Base-by-base conservation (phyloP, 2,797 vertebrate genomes). In the Falco columbarius region DNA sequence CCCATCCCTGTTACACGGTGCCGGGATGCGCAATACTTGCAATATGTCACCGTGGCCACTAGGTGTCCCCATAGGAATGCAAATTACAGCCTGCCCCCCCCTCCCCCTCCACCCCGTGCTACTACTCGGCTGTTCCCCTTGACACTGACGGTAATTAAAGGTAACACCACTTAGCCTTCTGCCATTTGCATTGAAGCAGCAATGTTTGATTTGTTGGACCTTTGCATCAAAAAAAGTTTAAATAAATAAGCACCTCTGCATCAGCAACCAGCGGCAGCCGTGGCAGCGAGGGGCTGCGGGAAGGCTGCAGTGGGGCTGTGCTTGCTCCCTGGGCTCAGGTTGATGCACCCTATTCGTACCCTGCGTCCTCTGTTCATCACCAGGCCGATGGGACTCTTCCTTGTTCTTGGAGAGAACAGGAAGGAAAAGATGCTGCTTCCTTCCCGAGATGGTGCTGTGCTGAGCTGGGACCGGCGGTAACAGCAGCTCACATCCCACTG, bases 1-100 rank as follows among this genome's bases (percentile, higher is more conserved):
- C 2, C 24, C 71, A 7, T 0, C 6, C 1, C 24, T 5, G 0
- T 2, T 5, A 4, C 14, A 7, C 22, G 2, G 32, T 1, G 19
- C 15, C 2, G 26, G 63, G 29, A 24, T 6, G 47, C 59, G 38
- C 83, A 9, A 3, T 1, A 49, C 38, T 12, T 81, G 95, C 92
- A 29, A 12, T 40, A 5, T 2, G 49, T 12, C 68, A 3, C 9
- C 5, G 0, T 2, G 29, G 32, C 81, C 98, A 91, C 97, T 87
- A 30, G 96, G 94, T 97, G 98, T 96, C 97, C 86, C 88, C 85
- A 87, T 77, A 30, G 1, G 89, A 93, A 94, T 30, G 61, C 36
- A 63, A 94, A 97, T 98, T 8, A 3, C 30, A 23, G 6, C 26
- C 42, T 6, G 12, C 21, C 54, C 21, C 2, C 16, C 10, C 2